Evolutionary conservation across 2,888 invertebrate species (phyloP).

Genomic region (Willowsia nigromaculata): DNA sequence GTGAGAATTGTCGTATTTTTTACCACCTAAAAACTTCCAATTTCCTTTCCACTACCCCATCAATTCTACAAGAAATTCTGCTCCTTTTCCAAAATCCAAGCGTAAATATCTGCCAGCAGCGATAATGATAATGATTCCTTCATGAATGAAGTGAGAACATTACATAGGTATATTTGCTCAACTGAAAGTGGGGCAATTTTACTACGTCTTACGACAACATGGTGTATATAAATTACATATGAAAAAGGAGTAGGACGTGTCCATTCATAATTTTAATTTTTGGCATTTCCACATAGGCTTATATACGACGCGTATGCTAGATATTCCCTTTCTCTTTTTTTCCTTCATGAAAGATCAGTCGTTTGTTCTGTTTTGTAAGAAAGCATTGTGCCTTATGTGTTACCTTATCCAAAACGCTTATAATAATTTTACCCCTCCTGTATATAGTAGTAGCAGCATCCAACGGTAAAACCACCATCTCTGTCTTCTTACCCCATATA

Average conservation of each 20-base stretch:
- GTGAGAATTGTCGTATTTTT: neutral
- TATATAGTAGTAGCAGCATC: neutral
- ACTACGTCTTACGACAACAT: neutral
- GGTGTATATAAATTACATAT: constrained; percentile 30
- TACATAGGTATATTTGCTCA: neutral
- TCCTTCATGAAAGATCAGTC: neutral
- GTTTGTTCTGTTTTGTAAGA: neutral
- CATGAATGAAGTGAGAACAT: constrained; percentile 20
- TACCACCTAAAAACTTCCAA: too few species aligned
- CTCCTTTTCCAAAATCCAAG: neutral
- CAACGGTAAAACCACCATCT: neutral
- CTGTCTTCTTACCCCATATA: neutral
- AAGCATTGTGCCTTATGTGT: neutral
- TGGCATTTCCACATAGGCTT: constrained; percentile 45
- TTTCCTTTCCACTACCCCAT: neutral
- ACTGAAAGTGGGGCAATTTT: constrained; percentile 35
- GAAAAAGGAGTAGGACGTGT: constrained; percentile 38
- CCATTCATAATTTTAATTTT: constrained; percentile 64
- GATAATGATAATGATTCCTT: constrained; percentile 14
- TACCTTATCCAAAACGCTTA: neutral
- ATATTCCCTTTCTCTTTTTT: neutral
- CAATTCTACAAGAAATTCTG: neutral
- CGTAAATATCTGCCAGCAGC: neutral
- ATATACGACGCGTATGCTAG: constrained; percentile 22
- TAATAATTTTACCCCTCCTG: neutral